A percentile compares a stretch with the other conserved stretches of the same genome.
phyloP scores from a whole-genome alignment of 2,797 vertebrate species.

The Lepilemur ruficaudatus region DNA sequence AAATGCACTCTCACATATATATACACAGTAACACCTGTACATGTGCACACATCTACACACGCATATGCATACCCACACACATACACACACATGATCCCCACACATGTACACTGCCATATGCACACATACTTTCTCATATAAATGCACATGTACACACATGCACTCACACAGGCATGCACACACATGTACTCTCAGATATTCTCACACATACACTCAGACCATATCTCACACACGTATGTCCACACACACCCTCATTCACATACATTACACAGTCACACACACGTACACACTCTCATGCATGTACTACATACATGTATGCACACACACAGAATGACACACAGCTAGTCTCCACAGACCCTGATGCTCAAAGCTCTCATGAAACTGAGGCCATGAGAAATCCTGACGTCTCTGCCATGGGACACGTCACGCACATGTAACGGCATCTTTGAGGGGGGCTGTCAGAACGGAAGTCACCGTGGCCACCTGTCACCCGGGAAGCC shows the following conservation, averaged over 20 bases:
- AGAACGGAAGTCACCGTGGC: neutral
- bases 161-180: neutral
- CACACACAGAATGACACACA: neutral
- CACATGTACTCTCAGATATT: neutral
- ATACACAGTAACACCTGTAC: rapidly evolving
- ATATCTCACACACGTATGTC: too few relatives aligned
- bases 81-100: too few relatives aligned
- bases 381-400: neutral
- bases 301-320: neutral
- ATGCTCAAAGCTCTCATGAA: neutral
- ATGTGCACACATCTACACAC: neutral
- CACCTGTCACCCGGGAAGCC: rapidly evolving
- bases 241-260: neutral
- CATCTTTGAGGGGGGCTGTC: neutral
- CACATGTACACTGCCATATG: rapidly evolving
- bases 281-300: neutral
- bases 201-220: neutral
- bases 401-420: rapidly evolving
- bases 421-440: rapidly evolving
- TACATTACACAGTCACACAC: neutral
- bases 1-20: neutral
- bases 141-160: too few relatives aligned
- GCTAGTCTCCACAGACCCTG: neutral
- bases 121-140: neutral
- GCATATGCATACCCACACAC: rapidly evolving